A percentile compares a stretch with the other conserved stretches of the same genome.
Conservation (phyloP, 2,888 invertebrate species). For the Myathropa florea region DNA sequence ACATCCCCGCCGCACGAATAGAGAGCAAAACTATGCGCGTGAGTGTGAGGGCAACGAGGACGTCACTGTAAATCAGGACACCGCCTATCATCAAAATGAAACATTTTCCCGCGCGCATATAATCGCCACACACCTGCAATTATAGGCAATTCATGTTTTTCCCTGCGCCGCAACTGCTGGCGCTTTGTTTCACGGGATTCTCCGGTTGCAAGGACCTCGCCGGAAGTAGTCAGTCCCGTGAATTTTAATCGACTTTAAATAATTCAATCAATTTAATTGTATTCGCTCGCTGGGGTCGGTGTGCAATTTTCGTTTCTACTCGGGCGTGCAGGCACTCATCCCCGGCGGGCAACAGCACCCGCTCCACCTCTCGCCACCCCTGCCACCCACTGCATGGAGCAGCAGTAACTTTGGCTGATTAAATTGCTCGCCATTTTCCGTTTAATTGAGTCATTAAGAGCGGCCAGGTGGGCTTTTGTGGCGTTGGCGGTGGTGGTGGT, state of each 20-base stretch:
- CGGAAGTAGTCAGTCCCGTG: constrained; percentile 28
- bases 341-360: background rate
- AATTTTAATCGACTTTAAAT: constrained; percentile 64
- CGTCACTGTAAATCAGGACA: constrained; percentile 33
- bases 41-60: background rate
- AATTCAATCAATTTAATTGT: constrained; percentile 68
- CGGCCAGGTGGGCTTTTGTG: constrained; percentile 16
- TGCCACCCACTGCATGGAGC: background rate
- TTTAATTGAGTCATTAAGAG: constrained; percentile 59
- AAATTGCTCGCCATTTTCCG: constrained; percentile 39
- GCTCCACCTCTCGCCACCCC: background rate
- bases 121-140: constrained; percentile 47
- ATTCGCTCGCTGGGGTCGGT: constrained; percentile 44
- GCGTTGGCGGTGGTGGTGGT: background rate
- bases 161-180: background rate
- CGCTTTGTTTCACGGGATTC: background rate
- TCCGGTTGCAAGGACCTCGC: background rate
- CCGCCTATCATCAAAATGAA: constrained; percentile 48
- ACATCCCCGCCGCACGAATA: background rate
- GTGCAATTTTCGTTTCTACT: constrained; percentile 35
- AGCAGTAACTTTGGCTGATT: constrained; percentile 45
- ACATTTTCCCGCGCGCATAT: constrained; percentile 43
- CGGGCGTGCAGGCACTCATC: background rate
- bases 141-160: constrained; percentile 50
- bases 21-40: background rate